phyloP scores from a whole-genome alignment of 35 echinoderm and acorn worm species.

The Strongylocentrotus purpuratus region DNA sequence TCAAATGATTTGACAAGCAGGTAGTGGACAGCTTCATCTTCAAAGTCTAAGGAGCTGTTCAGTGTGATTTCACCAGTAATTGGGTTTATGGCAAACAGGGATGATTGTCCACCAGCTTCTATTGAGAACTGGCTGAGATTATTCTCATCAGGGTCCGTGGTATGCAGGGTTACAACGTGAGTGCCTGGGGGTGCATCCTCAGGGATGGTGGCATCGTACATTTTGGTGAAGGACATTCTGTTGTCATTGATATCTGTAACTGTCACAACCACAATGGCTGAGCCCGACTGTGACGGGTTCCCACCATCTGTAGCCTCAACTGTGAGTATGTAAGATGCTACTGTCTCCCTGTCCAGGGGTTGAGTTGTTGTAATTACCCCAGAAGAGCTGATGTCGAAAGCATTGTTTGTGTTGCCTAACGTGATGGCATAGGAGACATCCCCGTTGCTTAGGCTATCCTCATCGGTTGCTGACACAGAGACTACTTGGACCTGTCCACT shows the following conservation, averaged over 20 bases:
- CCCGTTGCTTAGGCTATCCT: slow-evolving; percentile 64
- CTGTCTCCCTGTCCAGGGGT: slow-evolving; percentile 73
- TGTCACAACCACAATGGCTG: slow-evolving; percentile 59
- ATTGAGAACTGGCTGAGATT: slow-evolving; percentile 65
- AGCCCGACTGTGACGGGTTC: slow-evolving; percentile 56
- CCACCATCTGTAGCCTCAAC: slow-evolving; percentile 79
- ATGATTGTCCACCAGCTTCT: slow-evolving; percentile 6
- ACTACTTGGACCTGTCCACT: slow-evolving; percentile 37
- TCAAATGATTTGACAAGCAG: slow-evolving; percentile 60
- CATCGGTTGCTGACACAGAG: slow-evolving; percentile 73
- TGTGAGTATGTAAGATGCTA: slow-evolving; percentile 60
- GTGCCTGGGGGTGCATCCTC: slow-evolving; percentile 73
- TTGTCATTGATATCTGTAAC: slow-evolving; percentile 92
- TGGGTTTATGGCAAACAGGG: slow-evolving; percentile 66
- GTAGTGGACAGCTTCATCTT: slow-evolving; percentile 50
- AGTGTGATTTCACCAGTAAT: slow-evolving; percentile 73
- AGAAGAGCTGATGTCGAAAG: slow-evolving; percentile 68
- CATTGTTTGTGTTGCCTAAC: slow-evolving; percentile 60
- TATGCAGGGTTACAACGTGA: slow-evolving; percentile 71
- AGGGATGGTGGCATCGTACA: slow-evolving; percentile 64
- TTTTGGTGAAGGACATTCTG: slow-evolving; percentile 62
- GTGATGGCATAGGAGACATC: slow-evolving; percentile 62
- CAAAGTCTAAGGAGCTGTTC: slow-evolving; percentile 66
- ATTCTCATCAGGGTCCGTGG: slow-evolving; percentile 68
- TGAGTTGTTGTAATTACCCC: slow-evolving; percentile 68